A percentile compares a stretch with the other conserved stretches of the same genome.
These are phyloP conservation scores for Diadophis punctatus DNA, from an alignment of 2,113 vertebrate species.

Conservation along the genomic window DNA sequence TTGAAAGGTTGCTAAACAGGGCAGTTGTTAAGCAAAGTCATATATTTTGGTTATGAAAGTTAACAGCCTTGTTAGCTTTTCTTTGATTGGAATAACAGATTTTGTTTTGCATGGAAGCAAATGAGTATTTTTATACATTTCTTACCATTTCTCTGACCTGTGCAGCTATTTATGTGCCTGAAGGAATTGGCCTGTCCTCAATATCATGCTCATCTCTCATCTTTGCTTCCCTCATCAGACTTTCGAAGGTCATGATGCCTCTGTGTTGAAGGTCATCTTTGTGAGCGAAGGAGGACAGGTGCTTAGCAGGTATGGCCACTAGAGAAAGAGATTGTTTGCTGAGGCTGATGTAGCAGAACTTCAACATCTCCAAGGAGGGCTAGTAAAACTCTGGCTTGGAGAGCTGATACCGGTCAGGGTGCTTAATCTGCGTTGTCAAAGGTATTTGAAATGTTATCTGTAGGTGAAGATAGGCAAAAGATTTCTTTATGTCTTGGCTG, in stretches of 20 bases:
- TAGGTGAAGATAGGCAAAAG: no score
- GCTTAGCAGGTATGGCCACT: constrained; percentile 80
- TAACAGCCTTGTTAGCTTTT: neutral
- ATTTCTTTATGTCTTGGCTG: neutral
- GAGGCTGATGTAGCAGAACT: neutral
- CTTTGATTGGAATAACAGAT: neutral
- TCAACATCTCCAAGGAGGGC: neutral
- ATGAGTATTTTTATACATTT: neutral
- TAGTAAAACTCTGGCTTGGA: neutral
- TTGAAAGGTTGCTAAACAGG: neutral
- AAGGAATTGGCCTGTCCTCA: neutral
- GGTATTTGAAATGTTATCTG: neutral
- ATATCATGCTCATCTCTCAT: neutral
- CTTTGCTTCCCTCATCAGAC: constrained; percentile 69
- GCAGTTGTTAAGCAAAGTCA: neutral
- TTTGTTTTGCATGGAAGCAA: neutral
- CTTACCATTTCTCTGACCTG: neutral
- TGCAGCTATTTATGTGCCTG: neutral
- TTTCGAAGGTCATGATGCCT: constrained; percentile 96
- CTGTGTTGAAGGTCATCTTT: constrained; percentile 91
- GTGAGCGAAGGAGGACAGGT: constrained; percentile 89
- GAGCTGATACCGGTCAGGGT: neutral
- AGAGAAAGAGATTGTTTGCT: neutral
- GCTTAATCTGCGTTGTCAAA: neutral
- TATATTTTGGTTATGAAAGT: neutral